These are phyloP conservation scores for Argyrosomus japonicus DNA, from an alignment of 2,113 vertebrate genomes.

Conservation along the genomic window DNA sequence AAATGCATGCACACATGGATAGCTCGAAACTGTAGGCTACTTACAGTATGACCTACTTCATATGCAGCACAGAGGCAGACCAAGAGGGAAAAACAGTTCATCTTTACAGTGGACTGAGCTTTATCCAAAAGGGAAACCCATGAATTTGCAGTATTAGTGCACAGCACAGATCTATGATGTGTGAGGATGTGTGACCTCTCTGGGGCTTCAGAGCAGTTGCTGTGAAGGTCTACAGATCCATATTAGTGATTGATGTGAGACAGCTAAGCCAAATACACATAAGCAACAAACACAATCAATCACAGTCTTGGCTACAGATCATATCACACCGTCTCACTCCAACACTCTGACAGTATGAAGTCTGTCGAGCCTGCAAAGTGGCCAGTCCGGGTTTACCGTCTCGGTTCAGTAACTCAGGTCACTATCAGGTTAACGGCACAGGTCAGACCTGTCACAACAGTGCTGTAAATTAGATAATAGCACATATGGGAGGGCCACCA, in stretches of 20 bases:
- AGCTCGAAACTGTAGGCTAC: constrained; percentile 40
- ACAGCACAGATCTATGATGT: not conserved
- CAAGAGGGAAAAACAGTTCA: not conserved
- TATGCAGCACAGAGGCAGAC: constrained; percentile 40
- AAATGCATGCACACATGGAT: constrained; percentile 63
- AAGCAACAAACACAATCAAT: constrained; percentile 47
- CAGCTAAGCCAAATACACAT: constrained; percentile 34
- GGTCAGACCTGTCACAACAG: constrained; percentile 28
- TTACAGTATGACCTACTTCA: constrained; percentile 66
- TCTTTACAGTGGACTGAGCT: not conserved
- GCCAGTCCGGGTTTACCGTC: not conserved
- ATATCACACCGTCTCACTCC: constrained; percentile 1
- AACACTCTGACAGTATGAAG: not conserved
- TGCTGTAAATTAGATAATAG: constrained; percentile 27
- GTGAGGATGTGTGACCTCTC: not conserved
- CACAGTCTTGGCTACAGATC: constrained; percentile 32
- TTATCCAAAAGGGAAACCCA: constrained; percentile 21
- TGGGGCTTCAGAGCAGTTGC: not conserved
- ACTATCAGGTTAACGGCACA: constrained; percentile 18
- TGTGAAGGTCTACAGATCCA: constrained; percentile 19
- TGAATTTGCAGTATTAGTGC: not conserved
- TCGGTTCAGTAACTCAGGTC: constrained; percentile 1
- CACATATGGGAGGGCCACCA: not conserved
- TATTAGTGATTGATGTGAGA: constrained; percentile 37
- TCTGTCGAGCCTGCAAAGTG: constrained; percentile 23